Evolutionary conservation across 2,113 vertebrate genomes (phyloP), one percentile per base, ranked within the genome.

Genomic region (Triplophysa rosa): DNA sequence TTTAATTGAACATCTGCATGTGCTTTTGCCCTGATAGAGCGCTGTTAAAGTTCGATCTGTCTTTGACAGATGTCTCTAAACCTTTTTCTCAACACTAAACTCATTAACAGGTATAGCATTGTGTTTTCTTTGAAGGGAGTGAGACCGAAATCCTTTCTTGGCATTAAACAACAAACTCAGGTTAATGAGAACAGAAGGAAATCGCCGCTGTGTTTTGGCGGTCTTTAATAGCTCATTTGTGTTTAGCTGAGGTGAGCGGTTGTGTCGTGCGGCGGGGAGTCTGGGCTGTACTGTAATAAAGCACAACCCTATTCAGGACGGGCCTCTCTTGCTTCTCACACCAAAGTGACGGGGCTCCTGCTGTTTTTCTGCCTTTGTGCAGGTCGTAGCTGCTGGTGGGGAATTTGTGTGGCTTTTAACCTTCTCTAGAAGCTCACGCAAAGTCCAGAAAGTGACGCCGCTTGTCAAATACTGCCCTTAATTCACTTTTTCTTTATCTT

Each of bases 1-100:
- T 92, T 93, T 94, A 93, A 94, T 92, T 94, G 94, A 94, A 94
- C 95, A 95, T 96, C 94, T 97, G 95, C 93, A 95, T 94, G 90
- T 93, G 91, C 94, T 94, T 37, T 95, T 94, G 91, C 90, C 90
- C 86, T 87, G 91, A 92, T 94, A 88, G 88, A 90, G 87, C 26
- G 45, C 87, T 84, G 87, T 89, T 87, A 83, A 85, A 91, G 86
- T 89, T 84, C 54, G 83, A 86, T 87, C 73, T 78, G 85, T 89
- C 87, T 82, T 63, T 72, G 84, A 86, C 88, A 88, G 87, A 90
- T 89, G 89, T 78, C 63, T 84, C 80, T 70, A 67, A 79, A 84
- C 86, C 66, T 64, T 24, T 52, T 84, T 81, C 80, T 63, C 42
- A 33, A 80, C 66, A 42, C 67, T 66, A 78, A 61, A 83, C 70